These are phyloP conservation scores for Gastracanthus pulcherrimus DNA, from an alignment of 2,888 invertebrate species.

Conservation along the genomic window DNA sequence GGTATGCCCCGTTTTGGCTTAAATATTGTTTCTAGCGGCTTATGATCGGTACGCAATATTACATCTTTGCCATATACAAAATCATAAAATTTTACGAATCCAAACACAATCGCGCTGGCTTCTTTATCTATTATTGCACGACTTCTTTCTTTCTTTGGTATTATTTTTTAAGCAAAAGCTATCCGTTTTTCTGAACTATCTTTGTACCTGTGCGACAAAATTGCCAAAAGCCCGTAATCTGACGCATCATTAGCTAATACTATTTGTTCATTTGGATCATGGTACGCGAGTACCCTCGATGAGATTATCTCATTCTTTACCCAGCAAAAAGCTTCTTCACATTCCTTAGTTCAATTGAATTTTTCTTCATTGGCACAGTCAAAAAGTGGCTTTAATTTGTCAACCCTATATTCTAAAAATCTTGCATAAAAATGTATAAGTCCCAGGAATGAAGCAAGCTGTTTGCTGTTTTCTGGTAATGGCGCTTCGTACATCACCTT, in stretches of 20 bases:
- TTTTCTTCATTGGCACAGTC: too few species aligned
- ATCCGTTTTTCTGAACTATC: constrained; percentile 52
- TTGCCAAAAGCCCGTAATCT: constrained; percentile 45
- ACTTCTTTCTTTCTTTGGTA: background rate
- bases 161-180: constrained; percentile 43
- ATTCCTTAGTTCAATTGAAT: too few species aligned
- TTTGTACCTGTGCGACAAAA: constrained; percentile 46
- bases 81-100: background rate
- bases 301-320: constrained; percentile 56
- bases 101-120: too few species aligned
- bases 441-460: constrained; percentile 42
- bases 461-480: constrained; percentile 19
- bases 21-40: constrained; percentile 53
- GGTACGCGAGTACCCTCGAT: constrained; percentile 43
- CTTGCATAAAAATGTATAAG: background rate
- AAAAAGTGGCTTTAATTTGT: too few species aligned
- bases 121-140: background rate
- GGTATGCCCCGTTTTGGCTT: constrained; percentile 56
- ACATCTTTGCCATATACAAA: background rate
- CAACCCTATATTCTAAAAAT: too few species aligned
- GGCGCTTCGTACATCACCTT: constrained; percentile 40
- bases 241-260: constrained; percentile 57
- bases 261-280: constrained; percentile 46
- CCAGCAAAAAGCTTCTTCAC: constrained; percentile 44
- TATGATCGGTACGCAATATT: background rate